phyloP scores from a whole-genome alignment of 2,888 invertebrate species.

The Zygogramma bicolorata region DNA sequence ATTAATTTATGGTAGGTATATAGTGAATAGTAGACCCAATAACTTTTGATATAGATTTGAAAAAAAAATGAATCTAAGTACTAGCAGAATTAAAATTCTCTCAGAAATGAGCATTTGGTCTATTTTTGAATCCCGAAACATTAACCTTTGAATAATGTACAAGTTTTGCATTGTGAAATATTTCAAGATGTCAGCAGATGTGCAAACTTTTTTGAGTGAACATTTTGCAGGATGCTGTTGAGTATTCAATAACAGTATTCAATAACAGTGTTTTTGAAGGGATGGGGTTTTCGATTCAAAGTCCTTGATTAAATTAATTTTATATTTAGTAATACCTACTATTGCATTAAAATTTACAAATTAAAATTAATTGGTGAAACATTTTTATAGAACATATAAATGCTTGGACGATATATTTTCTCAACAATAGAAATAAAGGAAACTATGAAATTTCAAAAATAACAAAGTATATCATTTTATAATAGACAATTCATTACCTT shows the following conservation, averaged over 20 bases:
- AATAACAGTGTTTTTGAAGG: too few relatives aligned
- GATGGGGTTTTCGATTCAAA: not conserved
- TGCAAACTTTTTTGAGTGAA: too few relatives aligned
- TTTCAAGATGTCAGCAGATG: too few relatives aligned
- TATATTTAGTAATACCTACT: constrained; percentile 52
- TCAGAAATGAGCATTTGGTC: too few relatives aligned
- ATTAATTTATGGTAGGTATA: not conserved
- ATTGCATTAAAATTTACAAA: constrained; percentile 53
- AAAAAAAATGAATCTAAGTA: not conserved
- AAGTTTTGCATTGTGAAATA: too few relatives aligned
- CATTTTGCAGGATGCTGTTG: too few relatives aligned
- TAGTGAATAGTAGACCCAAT: too few relatives aligned
- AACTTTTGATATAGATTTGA: not conserved
- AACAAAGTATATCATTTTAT: constrained; percentile 59
- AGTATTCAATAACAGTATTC: too few relatives aligned
- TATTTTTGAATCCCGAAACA: too few relatives aligned
- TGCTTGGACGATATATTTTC: constrained; percentile 47
- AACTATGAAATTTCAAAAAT: constrained; percentile 46
- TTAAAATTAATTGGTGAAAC: constrained; percentile 40
- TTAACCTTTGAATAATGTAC: too few relatives aligned
- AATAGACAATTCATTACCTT: constrained; percentile 70
- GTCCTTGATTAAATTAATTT: constrained; percentile 36
- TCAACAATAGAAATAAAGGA: constrained; percentile 34
- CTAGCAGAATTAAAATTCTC: too few relatives aligned
- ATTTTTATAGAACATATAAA: constrained; percentile 45